Conservation (phyloP, 2,888 invertebrate species). For the Heterodera filipjevi region DNA sequence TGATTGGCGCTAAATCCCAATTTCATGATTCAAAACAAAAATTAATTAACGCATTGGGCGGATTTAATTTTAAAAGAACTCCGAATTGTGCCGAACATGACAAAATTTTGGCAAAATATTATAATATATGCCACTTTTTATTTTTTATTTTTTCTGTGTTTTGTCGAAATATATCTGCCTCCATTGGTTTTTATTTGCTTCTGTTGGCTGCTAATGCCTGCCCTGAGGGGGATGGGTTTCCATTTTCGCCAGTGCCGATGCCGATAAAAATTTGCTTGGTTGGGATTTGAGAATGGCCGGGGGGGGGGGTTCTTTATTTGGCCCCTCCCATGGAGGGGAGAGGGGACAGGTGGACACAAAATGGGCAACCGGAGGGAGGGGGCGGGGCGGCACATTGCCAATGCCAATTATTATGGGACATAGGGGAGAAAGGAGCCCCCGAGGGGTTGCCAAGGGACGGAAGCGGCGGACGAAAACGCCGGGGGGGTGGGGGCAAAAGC, state of each 20-base stretch:
- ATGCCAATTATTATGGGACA: background rate
- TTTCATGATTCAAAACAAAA: too few species aligned
- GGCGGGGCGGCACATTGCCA: background rate
- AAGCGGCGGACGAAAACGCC: background rate
- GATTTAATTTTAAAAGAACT: too few species aligned
- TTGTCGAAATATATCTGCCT: background rate
- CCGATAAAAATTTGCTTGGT: background rate
- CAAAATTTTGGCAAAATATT: background rate
- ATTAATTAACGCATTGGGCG: too few species aligned
- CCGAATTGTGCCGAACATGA: too few species aligned
- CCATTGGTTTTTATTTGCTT: background rate
- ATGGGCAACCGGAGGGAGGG: background rate
- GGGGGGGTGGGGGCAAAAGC: background rate
- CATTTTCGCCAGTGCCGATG: background rate
- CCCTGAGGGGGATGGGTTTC: background rate
- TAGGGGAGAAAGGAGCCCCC: background rate
- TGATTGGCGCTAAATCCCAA: too few species aligned
- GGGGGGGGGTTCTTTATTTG: background rate
- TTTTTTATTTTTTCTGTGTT: background rate
- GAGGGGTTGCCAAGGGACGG: constrained; percentile 5
- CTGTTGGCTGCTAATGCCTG: background rate
- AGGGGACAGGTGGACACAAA: background rate
- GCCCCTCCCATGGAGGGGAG: background rate
- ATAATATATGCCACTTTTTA: background rate
- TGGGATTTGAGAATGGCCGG: background rate